Base-by-base conservation (phyloP, 2,113 vertebrate genomes). In the Podilymbus podiceps region DNA sequence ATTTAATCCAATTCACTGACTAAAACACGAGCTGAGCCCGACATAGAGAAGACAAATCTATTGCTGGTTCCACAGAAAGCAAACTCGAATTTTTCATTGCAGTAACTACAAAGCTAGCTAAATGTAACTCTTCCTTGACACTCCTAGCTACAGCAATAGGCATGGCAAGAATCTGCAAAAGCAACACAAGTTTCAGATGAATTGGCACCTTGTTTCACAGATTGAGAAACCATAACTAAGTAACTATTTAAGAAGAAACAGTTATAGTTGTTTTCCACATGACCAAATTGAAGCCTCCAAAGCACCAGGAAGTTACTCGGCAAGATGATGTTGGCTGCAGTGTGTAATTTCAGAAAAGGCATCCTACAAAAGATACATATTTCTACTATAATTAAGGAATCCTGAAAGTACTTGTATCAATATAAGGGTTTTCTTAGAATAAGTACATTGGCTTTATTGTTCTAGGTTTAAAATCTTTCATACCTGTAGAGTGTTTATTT, bases 1-100 rank as follows among this genome's bases (percentile, higher is more conserved):
- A 98, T 98, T 98, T 98, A 98, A 98, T 98, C 98, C 98, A 98
- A 98, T 98, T 98, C 97, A 92, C 92, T 15, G 95, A 85, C 95
- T 87, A 62, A 93, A 96, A 97, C 96, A 96, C 9, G 85, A 98
- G 98, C 98, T 96, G 97, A 97, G 96, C 85, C 90, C 28, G 28
- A 89, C 12, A 33, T 19, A 4, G 40, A 73, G 78, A 49, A 93
- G 62, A 95, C 92, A 88, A 96, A 96, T 53, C 83, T 86, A 96
- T 14, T 2, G 49, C 89, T 47, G 66, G 15, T 84, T 71, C 28
- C 85, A 13, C 67, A 38, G 77, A 44, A 49, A 18, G 9, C 67
- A 50, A 72, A 55, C 53, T 68, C 67, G 88, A 10, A 11, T 33
- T 74, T 71, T 80, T 64, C 21, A 66, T 12, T 33, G 56, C 52